Conservation (phyloP, 2,888 invertebrate genomes). For the Spisula solida region DNA sequence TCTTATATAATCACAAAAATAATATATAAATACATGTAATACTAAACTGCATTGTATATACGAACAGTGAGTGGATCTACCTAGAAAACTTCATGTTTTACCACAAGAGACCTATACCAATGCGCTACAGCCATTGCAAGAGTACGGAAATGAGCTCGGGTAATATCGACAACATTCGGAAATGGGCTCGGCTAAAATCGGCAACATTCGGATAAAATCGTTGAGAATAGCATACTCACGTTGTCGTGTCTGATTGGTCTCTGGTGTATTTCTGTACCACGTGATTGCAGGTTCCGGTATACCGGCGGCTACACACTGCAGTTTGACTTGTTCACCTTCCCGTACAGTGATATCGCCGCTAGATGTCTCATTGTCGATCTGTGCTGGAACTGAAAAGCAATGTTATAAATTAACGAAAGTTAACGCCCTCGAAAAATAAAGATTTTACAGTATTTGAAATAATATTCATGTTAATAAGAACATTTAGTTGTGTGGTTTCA, state of each 20-base stretch:
- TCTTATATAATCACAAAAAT: no score
- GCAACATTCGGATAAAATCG: not conserved
- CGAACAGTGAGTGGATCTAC: no score
- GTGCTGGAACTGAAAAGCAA: slow-evolving; percentile 94
- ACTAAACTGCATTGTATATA: no score
- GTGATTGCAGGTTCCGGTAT: slow-evolving; percentile 95
- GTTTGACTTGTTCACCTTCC: slow-evolving; percentile 97
- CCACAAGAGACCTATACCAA: no score
- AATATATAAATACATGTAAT: no score
- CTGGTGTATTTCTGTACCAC: slow-evolving; percentile 90
- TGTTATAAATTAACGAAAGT: no score
- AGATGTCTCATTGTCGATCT: slow-evolving; percentile 96
- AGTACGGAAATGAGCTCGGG: not conserved
- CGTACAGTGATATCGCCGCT: slow-evolving; percentile 94
- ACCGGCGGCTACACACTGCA: slow-evolving; percentile 93
- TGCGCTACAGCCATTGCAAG: no score
- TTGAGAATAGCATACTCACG: slow-evolving; percentile 67
- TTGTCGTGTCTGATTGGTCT: slow-evolving; percentile 75
- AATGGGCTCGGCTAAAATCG: not conserved
- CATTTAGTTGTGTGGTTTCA: no score
- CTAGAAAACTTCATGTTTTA: no score
- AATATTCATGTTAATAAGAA: no score
- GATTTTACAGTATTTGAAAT: no score
- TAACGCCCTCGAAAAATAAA: no score
- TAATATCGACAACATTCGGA: not conserved